Evolutionary conservation across 2,888 invertebrate species (phyloP).

Genomic region (Dryobotodes eremita): DNA sequence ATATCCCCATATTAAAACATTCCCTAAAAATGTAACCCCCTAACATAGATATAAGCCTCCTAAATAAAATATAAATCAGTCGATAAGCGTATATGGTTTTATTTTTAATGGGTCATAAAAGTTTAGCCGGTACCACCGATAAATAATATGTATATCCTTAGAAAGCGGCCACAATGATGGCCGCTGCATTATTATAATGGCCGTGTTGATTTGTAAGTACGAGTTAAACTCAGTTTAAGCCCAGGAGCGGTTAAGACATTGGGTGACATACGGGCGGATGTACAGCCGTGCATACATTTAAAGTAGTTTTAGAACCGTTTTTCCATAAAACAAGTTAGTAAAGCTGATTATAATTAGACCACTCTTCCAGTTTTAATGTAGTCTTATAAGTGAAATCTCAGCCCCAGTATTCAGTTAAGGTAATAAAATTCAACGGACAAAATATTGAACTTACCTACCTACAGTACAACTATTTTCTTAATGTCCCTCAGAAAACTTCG

Average conservation of each 20-base stretch:
- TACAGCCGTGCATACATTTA: neutral
- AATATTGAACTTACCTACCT: no score
- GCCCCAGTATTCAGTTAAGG: no score
- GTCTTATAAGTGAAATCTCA: no score
- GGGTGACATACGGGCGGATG: conserved; percentile 65
- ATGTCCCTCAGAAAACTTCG: no score
- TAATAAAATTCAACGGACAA: no score
- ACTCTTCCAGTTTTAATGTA: no score
- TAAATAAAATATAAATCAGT: conserved; percentile 64
- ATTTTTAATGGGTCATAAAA: conserved; percentile 70
- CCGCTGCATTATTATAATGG: conserved; percentile 80
- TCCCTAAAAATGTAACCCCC: conserved; percentile 15
- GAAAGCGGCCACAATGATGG: conserved; percentile 80
- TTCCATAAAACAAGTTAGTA: no score
- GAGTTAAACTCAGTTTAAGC: conserved; percentile 70
- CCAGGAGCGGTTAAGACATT: conserved; percentile 75
- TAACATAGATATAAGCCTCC: conserved; percentile 46
- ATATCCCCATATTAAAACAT: neutral
- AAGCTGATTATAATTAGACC: no score
- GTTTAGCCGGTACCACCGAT: conserved; percentile 70
- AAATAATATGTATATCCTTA: conserved; percentile 86
- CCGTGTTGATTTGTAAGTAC: conserved; percentile 83
- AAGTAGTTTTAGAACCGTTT: no score
- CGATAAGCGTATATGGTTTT: conserved; percentile 67
- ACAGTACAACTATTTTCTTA: no score